phyloP scores from a whole-genome alignment of 2,113 vertebrate species.

The Pelmatolapia mariae region DNA sequence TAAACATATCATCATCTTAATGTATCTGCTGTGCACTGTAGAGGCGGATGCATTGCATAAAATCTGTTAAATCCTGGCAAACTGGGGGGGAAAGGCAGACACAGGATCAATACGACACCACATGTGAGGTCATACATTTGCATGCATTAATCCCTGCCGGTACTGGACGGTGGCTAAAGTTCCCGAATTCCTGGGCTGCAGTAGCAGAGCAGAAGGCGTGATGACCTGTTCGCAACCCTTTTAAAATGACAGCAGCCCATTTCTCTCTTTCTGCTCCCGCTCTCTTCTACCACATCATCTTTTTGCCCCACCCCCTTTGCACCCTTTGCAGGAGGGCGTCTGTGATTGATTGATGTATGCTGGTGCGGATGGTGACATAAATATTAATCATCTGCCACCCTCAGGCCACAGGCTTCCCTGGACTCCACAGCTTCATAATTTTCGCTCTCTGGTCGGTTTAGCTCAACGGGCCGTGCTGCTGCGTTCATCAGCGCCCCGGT shows the following conservation, averaged over 20 bases:
- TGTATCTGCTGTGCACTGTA: background rate
- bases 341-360: constrained; percentile 69
- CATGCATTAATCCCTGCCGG: constrained; percentile 9
- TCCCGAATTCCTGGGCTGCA: constrained; percentile 25
- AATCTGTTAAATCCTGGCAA: background rate
- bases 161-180: background rate
- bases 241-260: constrained; percentile 59
- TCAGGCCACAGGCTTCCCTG: constrained; percentile 40
- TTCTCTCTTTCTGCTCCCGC: constrained; percentile 14
- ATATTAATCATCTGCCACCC: constrained; percentile 66
- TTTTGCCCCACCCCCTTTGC: constrained; percentile 28
- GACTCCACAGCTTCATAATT: constrained; percentile 34
- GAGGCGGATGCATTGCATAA: background rate
- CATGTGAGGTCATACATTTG: constrained; percentile 22
- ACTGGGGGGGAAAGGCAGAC: background rate
- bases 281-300: constrained; percentile 38
- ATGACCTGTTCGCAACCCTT: constrained; percentile 63
- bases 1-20: background rate
- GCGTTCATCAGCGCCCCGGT: background rate
- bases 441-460: constrained; percentile 1
- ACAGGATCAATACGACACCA: constrained; percentile 8
- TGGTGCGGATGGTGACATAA: constrained; percentile 63
- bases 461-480: background rate
- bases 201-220: constrained; percentile 41
- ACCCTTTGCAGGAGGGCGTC: constrained; percentile 48